phyloP scores from a whole-genome alignment of 1,140 invertebrate species.

The Lucilia cuprina region DNA sequence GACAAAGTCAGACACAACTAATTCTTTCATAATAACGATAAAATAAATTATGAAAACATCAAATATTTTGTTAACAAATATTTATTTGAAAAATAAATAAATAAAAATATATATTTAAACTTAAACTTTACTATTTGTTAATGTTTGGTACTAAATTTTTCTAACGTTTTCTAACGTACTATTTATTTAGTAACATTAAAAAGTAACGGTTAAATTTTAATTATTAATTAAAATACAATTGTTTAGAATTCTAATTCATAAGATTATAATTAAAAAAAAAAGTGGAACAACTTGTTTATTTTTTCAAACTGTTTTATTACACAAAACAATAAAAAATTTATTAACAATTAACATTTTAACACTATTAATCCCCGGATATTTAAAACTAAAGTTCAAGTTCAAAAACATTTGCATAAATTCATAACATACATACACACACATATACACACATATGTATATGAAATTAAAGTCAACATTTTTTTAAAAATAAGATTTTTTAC shows the following conservation, averaged over 20 bases:
- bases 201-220: too few species aligned
- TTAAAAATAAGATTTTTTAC: not conserved
- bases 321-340: not conserved
- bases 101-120: too few species aligned
- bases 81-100: too few species aligned
- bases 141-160: too few species aligned
- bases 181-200: too few species aligned
- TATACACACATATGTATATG: not conserved
- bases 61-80: too few species aligned
- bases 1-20: too few species aligned
- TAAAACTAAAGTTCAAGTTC: not conserved
- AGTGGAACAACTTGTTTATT: not conserved
- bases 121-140: too few species aligned
- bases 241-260: not conserved
- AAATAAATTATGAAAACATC: too few species aligned
- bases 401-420: not conserved
- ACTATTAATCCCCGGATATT: not conserved
- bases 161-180: too few species aligned
- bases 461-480: not conserved
- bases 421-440: not conserved
- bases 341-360: slow-evolving; percentile 12
- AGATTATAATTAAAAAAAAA: not conserved
- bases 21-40: too few species aligned
- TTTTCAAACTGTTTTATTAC: not conserved
- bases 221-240: not conserved